Percentiles rank a stretch among this genome's conserved stretches.
These are phyloP conservation scores for Melanotaenia pygmaea DNA, from an alignment of 2,797 vertebrate species.

Conservation along the genomic window DNA sequence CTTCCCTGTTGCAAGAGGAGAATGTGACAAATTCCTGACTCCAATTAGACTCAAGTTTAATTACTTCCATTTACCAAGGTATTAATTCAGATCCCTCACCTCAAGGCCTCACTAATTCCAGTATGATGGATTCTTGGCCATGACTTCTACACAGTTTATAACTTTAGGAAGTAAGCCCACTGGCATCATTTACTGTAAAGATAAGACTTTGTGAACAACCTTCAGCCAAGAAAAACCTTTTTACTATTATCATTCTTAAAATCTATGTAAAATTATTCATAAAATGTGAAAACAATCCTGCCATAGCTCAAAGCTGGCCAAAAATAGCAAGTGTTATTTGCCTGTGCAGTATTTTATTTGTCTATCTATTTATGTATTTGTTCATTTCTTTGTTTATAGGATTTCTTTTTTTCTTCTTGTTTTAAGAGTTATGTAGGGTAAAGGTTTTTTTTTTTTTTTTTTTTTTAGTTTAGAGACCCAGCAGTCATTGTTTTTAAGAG, in stretches of 20 bases:
- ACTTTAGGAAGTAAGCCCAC: constrained; percentile 20
- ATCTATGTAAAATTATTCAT: not conserved
- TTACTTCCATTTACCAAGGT: constrained; percentile 75
- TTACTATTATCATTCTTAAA: not conserved
- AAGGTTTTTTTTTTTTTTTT: not conserved
- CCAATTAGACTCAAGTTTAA: constrained; percentile 75
- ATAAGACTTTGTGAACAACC: not conserved
- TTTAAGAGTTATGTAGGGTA: not conserved
- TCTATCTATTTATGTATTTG: not conserved
- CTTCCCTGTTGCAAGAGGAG: constrained; percentile 38
- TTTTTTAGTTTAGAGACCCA: not conserved
- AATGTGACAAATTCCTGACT: constrained; percentile 70
- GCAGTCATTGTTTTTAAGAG: no score
- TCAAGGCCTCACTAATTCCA: constrained; percentile 65
- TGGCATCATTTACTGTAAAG: constrained; percentile 18
- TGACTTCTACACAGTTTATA: constrained; percentile 43
- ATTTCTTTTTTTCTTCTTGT: not conserved
- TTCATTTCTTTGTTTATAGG: no score
- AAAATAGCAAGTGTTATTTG: not conserved
- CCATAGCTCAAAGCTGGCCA: not conserved
- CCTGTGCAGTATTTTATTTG: no score
- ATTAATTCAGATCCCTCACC: constrained; percentile 73
- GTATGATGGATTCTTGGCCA: constrained; percentile 53
- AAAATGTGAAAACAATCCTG: not conserved
- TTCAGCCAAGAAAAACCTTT: not conserved